phyloP scores from a whole-genome alignment of 1,140 invertebrate genomes.

The Heliothis virescens region DNA sequence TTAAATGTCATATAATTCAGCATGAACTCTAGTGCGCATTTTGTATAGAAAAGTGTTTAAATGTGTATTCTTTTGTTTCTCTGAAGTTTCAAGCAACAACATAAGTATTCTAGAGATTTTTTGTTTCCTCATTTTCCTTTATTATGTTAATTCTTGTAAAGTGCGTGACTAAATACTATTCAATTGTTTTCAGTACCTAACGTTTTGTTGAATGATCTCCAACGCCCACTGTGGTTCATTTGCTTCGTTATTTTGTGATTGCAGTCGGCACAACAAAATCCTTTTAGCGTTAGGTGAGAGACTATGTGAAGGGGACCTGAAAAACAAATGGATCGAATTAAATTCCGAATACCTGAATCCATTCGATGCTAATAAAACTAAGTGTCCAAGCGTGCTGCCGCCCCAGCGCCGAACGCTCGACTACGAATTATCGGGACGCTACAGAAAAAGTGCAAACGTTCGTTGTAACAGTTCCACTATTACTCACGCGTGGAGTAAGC shows the following conservation, averaged over 20 bases:
- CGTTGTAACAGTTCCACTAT: constrained; percentile 40
- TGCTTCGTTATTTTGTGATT: neutral
- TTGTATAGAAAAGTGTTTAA: too few species aligned
- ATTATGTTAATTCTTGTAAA: neutral
- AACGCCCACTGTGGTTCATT: neutral
- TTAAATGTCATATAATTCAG: too few species aligned
- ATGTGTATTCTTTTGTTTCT: too few species aligned
- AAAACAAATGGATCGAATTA: neutral
- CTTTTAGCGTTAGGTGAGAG: constrained; percentile 16
- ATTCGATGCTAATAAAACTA: constrained; percentile 33
- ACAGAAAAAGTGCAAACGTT: constrained; percentile 31
- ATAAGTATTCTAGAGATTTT: too few species aligned
- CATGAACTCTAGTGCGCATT: too few species aligned
- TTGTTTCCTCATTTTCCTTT: too few species aligned
- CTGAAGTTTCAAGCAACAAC: too few species aligned
- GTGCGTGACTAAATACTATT: neutral
- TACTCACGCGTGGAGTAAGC: constrained; percentile 53
- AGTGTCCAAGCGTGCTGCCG: neutral
- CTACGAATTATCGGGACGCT: constrained; percentile 1
- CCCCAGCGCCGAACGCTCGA: neutral
- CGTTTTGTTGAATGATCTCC: neutral
- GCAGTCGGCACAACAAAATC: neutral
- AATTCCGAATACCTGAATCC: neutral
- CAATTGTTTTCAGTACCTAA: neutral
- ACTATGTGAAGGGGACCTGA: constrained; percentile 7